Evolutionary conservation across 2,888 invertebrate species (phyloP).

Genomic region (Mimas tiliae): DNA sequence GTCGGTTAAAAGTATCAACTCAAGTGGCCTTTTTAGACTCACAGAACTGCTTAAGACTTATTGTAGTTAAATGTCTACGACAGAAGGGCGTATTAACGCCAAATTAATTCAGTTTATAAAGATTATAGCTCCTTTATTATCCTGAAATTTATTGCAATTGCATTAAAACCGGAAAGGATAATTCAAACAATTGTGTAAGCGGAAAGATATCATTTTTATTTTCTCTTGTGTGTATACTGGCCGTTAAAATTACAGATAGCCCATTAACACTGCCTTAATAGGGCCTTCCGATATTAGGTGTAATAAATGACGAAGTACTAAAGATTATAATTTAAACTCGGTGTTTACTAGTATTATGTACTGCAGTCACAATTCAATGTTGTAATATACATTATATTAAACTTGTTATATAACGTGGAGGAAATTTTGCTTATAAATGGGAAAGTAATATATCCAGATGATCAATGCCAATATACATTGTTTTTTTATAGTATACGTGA

Average conservation of each 20-base stretch:
- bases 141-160: conserved; percentile 10
- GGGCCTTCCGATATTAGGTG: conserved; percentile 34
- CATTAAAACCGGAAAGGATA: conserved; percentile 15
- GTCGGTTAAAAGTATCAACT: too few relatives aligned
- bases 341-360: not conserved
- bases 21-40: too few relatives aligned
- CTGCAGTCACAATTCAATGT: not conserved
- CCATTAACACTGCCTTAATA: conserved; percentile 41
- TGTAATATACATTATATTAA: not conserved
- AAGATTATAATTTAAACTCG: not conserved
- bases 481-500: too few relatives aligned
- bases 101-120: conserved; percentile 4
- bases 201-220: conserved; percentile 33
- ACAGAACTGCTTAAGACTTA: too few relatives aligned
- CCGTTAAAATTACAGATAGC: conserved; percentile 40
- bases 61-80: not conserved
- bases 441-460: too few relatives aligned
- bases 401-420: too few relatives aligned
- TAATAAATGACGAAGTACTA: conserved; percentile 14
- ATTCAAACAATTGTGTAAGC: conserved; percentile 18
- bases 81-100: not conserved
- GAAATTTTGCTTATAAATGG: not conserved
- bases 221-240: conserved; percentile 34
- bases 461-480: too few relatives aligned
- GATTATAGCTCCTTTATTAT: conserved; percentile 6